Conservation (phyloP, 2,113 vertebrate genomes). For the Daboia siamensis region DNA sequence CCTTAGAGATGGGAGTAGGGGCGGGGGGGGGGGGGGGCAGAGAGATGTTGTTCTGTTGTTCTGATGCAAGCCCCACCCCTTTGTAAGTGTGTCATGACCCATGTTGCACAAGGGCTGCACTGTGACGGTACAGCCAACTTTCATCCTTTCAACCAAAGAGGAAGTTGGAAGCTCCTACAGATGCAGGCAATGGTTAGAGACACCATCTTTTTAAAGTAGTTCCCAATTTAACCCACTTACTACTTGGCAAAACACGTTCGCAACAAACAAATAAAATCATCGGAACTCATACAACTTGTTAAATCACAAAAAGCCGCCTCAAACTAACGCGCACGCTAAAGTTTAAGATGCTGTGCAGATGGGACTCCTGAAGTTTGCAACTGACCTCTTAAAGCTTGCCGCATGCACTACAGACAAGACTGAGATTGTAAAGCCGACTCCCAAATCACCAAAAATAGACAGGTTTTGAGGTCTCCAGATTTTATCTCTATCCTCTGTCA, state of each 20-base stretch:
- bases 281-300: background rate
- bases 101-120: background rate
- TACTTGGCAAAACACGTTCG: background rate
- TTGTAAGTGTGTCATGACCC: background rate
- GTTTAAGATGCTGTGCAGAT: background rate
- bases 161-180: background rate
- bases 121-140: background rate
- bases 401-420: accelerated
- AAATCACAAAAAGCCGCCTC: background rate
- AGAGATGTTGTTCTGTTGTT: background rate
- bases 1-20: background rate
- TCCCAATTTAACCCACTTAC: background rate
- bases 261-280: background rate
- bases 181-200: background rate
- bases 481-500: background rate
- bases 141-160: background rate
- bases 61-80: background rate
- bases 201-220: background rate
- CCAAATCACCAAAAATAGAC: background rate
- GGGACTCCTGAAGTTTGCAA: background rate
- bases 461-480: background rate
- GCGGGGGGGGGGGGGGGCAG: background rate
- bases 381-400: background rate
- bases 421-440: background rate
- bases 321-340: background rate